phyloP scores from a whole-genome alignment of 2,888 invertebrate species.

The Drosophila subquinaria region DNA sequence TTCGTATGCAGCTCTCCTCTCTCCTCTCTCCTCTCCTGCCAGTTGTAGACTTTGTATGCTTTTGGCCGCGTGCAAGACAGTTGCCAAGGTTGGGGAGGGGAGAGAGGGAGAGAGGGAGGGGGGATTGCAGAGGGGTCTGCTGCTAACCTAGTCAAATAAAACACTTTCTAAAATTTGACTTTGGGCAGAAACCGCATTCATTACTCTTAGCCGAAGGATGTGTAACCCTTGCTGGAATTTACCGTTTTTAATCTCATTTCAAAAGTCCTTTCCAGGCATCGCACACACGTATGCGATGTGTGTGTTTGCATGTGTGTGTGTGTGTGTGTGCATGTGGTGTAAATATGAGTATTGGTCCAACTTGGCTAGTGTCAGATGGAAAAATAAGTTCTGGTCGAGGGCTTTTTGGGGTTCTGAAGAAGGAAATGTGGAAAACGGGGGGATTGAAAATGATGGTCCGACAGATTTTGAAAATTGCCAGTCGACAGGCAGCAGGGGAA shows the following conservation, averaged over 20 bases:
- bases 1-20: slow-evolving; percentile 4
- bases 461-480: slow-evolving; percentile 77
- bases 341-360: slow-evolving; percentile 81
- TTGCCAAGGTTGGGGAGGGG: no score
- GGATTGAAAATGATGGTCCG: slow-evolving; percentile 80
- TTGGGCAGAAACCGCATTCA: slow-evolving; percentile 83
- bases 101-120: neutral
- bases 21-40: neutral
- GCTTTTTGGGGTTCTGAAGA: slow-evolving; percentile 46
- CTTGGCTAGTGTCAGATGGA: slow-evolving; percentile 80
- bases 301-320: slow-evolving; percentile 2
- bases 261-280: slow-evolving; percentile 69
- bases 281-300: slow-evolving; percentile 32
- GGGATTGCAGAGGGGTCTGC: slow-evolving; percentile 21
- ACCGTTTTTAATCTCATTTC: slow-evolving; percentile 81
- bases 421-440: slow-evolving; percentile 1
- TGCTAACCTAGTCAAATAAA: slow-evolving; percentile 79
- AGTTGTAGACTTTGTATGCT: slow-evolving; percentile 17
- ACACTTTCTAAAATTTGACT: slow-evolving; percentile 82
- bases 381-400: slow-evolving; percentile 81
- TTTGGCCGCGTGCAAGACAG: slow-evolving; percentile 39
- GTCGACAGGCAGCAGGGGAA: slow-evolving; percentile 31
- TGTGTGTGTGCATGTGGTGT: slow-evolving; percentile 64
- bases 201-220: slow-evolving; percentile 82
- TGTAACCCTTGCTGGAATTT: slow-evolving; percentile 80